Base-by-base conservation (phyloP, 2,888 invertebrate genomes). In the Phortica magna region DNA sequence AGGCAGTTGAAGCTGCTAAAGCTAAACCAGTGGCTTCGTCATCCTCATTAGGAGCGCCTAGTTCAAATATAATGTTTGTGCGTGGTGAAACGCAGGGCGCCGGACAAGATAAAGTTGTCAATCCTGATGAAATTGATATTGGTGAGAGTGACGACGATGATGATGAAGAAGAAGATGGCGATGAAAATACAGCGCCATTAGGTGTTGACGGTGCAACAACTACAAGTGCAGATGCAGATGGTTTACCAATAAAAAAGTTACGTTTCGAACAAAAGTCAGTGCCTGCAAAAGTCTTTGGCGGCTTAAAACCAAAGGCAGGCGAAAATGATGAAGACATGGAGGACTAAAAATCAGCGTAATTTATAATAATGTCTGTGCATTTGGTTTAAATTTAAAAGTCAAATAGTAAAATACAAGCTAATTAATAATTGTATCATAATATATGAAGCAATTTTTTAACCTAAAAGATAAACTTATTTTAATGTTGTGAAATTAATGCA, bases 241-340 rank as follows among this genome's bases (percentile, higher is more conserved):
- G 94, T 41, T 93, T 93, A 22, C 93, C 94, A 7, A 93, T 93
- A 87, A 94, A 93, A 91, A 95, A 94, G 79, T 93, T 96, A 80
- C 95, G 95, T 48, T 94, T 98, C 75, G 96, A 97, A 89, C 96
- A 97, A 90, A 96, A 97, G 92, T 93, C 94, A 42, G 94, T 99
- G 81, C 99, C 99, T 53, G 94, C 95, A 65, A 96, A 98, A 92
- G 98, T 99, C 3, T 99, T 98, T 93, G 98, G 98, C 78, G 94
- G 96, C 82, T 93, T 98, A 83, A 91, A 90, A 72, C 88, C 89
- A n/a, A 71, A 17, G 2, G 22, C 31, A 12, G 67, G 74, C 22
- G 75, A 65, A 53, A 86, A 80, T n/a, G 80, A 82, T 3, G 80
- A 80, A 12, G 89, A 89, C 41, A 89, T n/a, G 90, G 89, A 88